Evolutionary conservation across 2,113 vertebrate species (phyloP).

Genomic region (Thoracochromis brauschi): DNA sequence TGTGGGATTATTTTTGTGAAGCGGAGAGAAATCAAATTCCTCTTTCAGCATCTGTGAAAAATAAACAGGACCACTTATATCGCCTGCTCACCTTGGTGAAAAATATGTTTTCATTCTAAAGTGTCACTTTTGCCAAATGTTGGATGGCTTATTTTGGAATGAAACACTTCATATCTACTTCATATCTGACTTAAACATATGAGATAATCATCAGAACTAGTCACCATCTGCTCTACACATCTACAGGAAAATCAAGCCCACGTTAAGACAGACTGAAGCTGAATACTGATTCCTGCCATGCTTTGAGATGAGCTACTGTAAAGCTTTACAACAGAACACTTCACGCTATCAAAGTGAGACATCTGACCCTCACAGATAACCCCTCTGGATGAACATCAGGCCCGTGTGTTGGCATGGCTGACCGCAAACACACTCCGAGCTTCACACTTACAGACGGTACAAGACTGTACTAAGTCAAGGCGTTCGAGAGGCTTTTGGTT

Average conservation of each 20-base stretch:
- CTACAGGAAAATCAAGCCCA: background rate
- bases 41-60: background rate
- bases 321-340: background rate
- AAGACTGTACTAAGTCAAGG: background rate
- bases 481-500: background rate
- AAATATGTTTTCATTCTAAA: background rate
- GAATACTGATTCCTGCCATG: background rate
- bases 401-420: background rate
- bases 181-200: constrained; percentile 25
- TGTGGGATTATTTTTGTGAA: background rate
- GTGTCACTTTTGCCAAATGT: background rate
- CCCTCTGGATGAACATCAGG: background rate
- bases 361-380: constrained; percentile 9
- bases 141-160: constrained; percentile 14
- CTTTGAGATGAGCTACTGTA: background rate
- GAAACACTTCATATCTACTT: constrained; percentile 26
- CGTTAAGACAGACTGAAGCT: background rate
- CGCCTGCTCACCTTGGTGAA: background rate
- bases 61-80: background rate
- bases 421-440: background rate
- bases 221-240: constrained; percentile 32
- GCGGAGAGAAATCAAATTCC: background rate
- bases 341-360: constrained; percentile 1
- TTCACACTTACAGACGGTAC: background rate
- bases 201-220: constrained; percentile 14